A percentile compares a stretch with the other conserved stretches of the same genome.
These are phyloP conservation scores for Melanotaenia boesemani DNA, from an alignment of 2,797 vertebrate species.

Conservation along the genomic window DNA sequence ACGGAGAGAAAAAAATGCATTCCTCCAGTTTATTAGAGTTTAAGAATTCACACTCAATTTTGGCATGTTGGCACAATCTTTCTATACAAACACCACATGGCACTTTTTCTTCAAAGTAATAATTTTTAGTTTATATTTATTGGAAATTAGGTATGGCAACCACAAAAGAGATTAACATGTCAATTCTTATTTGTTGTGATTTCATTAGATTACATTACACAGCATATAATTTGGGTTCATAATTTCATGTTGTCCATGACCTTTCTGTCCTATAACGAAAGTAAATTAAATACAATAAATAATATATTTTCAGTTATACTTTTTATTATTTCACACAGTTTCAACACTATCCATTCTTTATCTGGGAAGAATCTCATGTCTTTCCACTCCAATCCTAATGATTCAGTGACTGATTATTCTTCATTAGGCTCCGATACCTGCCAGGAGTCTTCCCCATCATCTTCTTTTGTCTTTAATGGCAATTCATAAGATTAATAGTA, in stretches of 20 bases:
- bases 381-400: slow-evolving; percentile 40
- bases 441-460: slow-evolving; percentile 60
- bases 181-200: background rate
- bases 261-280: too few relatives aligned
- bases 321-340: slow-evolving; percentile 2
- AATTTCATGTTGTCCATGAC: background rate
- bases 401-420: slow-evolving; percentile 73
- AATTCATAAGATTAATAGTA: slow-evolving; percentile 80
- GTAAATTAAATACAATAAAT: too few relatives aligned
- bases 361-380: too few relatives aligned
- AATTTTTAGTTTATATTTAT: background rate
- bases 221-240: background rate
- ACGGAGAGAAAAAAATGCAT: too few relatives aligned
- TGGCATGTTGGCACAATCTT: too few relatives aligned
- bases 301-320: background rate
- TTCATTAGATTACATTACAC: background rate
- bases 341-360: too few relatives aligned
- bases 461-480: slow-evolving; percentile 71
- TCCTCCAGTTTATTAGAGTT: too few relatives aligned
- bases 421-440: slow-evolving; percentile 71
- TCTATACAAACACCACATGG: too few relatives aligned
- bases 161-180: background rate
- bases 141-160: background rate
- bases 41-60: too few relatives aligned
- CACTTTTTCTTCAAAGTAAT: background rate